phyloP scores from a whole-genome alignment of 1,140 invertebrate species.

The Saccostrea cuccullata region DNA sequence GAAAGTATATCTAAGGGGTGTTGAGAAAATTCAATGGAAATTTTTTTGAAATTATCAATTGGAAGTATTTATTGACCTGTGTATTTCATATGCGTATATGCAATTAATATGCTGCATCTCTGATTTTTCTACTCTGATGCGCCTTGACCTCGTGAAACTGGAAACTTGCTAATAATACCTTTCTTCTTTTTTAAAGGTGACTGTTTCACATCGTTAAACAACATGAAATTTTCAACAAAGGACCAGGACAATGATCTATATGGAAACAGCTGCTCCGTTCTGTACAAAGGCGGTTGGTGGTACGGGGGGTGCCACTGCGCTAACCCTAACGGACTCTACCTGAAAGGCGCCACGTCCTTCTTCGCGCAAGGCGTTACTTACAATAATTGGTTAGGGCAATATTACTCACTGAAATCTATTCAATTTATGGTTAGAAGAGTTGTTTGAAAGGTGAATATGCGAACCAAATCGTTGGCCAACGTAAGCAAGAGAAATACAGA shows the following conservation, averaged over 20 bases:
- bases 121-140: too few species aligned
- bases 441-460: neutral
- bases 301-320: neutral
- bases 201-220: neutral
- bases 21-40: too few species aligned
- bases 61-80: too few species aligned
- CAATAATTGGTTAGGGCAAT: neutral
- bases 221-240: slow-evolving; percentile 19
- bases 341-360: neutral
- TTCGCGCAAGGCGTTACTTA: neutral
- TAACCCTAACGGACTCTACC: slow-evolving; percentile 37
- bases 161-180: too few species aligned
- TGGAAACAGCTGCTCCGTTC: neutral
- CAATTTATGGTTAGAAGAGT: slow-evolving; percentile 24
- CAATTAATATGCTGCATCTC: too few species aligned
- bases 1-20: too few species aligned
- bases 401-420: slow-evolving; percentile 2
- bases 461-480: too few species aligned
- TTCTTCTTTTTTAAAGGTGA: neutral
- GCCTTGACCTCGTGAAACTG: too few species aligned
- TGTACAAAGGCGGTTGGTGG: neutral
- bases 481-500: too few species aligned
- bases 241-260: slow-evolving; percentile 36
- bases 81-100: too few species aligned
- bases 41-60: too few species aligned